Conservation (phyloP, 2,797 vertebrate genomes). For the Notoglanidium macrostoma region DNA sequence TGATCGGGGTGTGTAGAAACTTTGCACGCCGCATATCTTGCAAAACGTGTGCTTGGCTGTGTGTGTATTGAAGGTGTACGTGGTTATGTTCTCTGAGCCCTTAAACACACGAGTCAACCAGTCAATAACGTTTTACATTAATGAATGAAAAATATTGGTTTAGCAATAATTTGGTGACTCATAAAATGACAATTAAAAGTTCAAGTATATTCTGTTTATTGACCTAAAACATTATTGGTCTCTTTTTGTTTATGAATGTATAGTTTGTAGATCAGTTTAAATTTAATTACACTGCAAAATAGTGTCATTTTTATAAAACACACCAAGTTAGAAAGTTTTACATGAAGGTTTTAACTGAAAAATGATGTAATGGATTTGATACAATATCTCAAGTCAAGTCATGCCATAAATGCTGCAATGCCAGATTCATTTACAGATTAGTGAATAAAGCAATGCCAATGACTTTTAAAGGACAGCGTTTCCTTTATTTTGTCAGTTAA, state of each 20-base stretch:
- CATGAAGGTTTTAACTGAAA: neutral
- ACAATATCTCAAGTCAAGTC: neutral
- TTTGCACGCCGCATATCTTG: slow-evolving; percentile 95
- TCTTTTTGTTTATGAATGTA: neutral
- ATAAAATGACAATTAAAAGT: neutral
- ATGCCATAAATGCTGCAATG: neutral
- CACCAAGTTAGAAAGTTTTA: neutral
- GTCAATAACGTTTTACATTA: slow-evolving; percentile 8
- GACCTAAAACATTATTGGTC: neutral
- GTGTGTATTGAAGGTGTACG: slow-evolving; percentile 92
- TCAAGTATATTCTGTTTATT: neutral
- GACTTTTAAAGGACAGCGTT: neutral
- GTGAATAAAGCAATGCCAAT: neutral
- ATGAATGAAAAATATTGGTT: neutral
- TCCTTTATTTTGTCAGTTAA: neutral
- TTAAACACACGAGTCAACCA: slow-evolving; percentile 56
- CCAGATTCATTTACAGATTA: neutral
- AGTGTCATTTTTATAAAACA: neutral
- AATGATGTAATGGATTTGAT: neutral
- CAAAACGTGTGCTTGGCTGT: slow-evolving; percentile 92
- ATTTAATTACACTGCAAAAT: neutral
- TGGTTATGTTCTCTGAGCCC: slow-evolving; percentile 87
- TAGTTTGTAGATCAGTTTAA: neutral
- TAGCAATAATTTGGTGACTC: neutral
- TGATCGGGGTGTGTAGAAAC: slow-evolving; percentile 92